Evolutionary conservation across 1,140 invertebrate species (phyloP).

Genomic region (Dendroctonus ponderosae): DNA sequence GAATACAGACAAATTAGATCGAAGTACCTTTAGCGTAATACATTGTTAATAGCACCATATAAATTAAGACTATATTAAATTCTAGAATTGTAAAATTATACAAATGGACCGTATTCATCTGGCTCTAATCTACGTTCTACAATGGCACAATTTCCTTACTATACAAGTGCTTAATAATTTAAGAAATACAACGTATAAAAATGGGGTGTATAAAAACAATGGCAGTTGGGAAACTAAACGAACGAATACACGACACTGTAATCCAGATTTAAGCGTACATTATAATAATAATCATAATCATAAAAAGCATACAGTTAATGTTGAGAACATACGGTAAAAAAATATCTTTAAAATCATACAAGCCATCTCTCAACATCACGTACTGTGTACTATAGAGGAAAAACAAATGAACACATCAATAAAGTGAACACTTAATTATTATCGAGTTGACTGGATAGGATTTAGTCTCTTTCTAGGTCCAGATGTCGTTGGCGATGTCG

Average conservation of each 20-base stretch:
- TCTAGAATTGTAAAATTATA: constrained; percentile 30
- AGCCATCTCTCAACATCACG: background rate
- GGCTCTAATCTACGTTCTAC: constrained; percentile 38
- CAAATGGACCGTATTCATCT: constrained; percentile 38
- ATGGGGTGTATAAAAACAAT: constrained; percentile 41
- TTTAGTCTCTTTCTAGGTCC: constrained; percentile 34
- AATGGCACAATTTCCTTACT: constrained; percentile 43
- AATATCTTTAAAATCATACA: constrained; percentile 2
- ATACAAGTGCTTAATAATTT: constrained; percentile 33
- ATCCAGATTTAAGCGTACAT: constrained; percentile 32
- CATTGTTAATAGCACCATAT: constrained; percentile 44
- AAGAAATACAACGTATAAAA: constrained; percentile 42
- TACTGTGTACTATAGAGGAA: constrained; percentile 5
- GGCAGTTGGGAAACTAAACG: constrained; percentile 42
- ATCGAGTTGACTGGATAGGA: constrained; percentile 18
- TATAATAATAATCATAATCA: constrained; percentile 6
- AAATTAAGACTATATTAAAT: constrained; percentile 38
- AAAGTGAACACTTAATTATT: constrained; percentile 40
- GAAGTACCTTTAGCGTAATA: constrained; percentile 34
- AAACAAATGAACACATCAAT: constrained; percentile 43
- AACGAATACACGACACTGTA: constrained; percentile 31
- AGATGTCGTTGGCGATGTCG: constrained; percentile 34
- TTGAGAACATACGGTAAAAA: constrained; percentile 16
- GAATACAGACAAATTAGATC: constrained; percentile 19
- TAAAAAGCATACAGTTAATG: constrained; percentile 35